Evolutionary conservation across 2,888 invertebrate genomes (phyloP).

Genomic region (Spialia ferax): DNA sequence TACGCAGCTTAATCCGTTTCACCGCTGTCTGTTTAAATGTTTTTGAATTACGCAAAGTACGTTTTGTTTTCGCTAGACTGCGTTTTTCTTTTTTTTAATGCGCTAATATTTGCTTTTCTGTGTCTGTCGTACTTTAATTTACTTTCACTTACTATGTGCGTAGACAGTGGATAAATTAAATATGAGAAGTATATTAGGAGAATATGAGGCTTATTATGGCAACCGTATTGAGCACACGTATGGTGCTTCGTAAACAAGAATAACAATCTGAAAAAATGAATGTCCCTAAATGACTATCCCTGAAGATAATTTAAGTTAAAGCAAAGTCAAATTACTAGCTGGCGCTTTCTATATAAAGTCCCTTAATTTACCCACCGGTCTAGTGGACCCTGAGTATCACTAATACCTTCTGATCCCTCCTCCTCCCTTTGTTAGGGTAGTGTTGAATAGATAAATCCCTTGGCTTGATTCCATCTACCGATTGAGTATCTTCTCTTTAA

Average conservation of each 20-base stretch:
- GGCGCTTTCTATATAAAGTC: too few relatives aligned
- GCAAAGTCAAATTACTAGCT: too few relatives aligned
- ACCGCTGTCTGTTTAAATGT: constrained; percentile 42
- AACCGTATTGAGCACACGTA: not conserved
- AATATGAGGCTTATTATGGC: too few relatives aligned
- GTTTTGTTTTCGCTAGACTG: constrained; percentile 20
- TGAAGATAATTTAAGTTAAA: too few relatives aligned
- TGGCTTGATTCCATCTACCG: constrained; percentile 64
- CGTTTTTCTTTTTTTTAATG: constrained; percentile 12
- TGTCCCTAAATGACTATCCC: too few relatives aligned
- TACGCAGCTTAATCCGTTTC: constrained; percentile 46
- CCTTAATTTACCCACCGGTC: constrained; percentile 48
- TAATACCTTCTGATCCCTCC: constrained; percentile 70
- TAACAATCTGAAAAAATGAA: too few relatives aligned
- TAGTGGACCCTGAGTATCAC: constrained; percentile 55
- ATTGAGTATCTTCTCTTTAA: constrained; percentile 74
- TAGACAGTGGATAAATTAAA: not conserved
- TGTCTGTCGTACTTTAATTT: not conserved
- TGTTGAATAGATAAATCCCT: constrained; percentile 58
- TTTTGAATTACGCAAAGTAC: constrained; percentile 40
- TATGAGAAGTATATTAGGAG: too few relatives aligned
- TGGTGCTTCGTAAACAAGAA: too few relatives aligned
- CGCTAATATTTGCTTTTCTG: not conserved
- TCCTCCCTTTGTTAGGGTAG: constrained; percentile 58
- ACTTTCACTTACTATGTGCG: not conserved